These are phyloP conservation scores for Saccopteryx leptura DNA, from an alignment of 2,113 vertebrate species.

Conservation along the genomic window DNA sequence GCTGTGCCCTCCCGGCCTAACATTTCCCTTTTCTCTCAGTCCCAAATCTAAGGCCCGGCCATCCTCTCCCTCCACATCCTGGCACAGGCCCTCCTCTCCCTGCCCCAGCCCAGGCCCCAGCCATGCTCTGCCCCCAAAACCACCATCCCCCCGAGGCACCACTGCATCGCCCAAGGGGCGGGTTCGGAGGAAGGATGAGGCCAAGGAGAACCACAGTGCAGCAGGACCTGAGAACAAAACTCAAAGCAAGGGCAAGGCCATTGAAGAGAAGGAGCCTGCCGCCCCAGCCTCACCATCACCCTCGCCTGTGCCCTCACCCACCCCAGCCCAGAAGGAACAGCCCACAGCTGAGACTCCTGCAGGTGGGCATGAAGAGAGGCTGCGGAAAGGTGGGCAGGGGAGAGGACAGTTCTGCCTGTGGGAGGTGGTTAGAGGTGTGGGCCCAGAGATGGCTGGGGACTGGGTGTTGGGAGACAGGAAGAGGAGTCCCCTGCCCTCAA, in stretches of 20 bases:
- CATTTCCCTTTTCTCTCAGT: slow-evolving; percentile 80
- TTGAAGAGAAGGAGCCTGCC: slow-evolving; percentile 88
- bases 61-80: slow-evolving; percentile 91
- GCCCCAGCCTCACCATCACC: slow-evolving; percentile 59
- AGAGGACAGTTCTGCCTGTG: not conserved
- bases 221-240: slow-evolving; percentile 80
- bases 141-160: slow-evolving; percentile 87
- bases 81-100: slow-evolving; percentile 90
- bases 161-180: slow-evolving; percentile 90
- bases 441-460: not conserved
- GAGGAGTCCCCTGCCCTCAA: not conserved
- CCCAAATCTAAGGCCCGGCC: slow-evolving; percentile 91
- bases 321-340: slow-evolving; percentile 80
- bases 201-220: slow-evolving; percentile 86
- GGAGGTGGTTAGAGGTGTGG: not conserved
- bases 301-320: slow-evolving; percentile 81
- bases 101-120: slow-evolving; percentile 90
- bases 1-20: not conserved
- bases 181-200: slow-evolving; percentile 89
- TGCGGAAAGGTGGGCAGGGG: not conserved
- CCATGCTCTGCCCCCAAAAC: slow-evolving; percentile 89
- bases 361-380: slow-evolving; percentile 50
- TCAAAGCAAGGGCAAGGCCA: slow-evolving; percentile 86
- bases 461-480: not conserved
- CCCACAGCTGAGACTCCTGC: slow-evolving; percentile 53